Conservation (phyloP, 2,113 vertebrate genomes). For the Uropsilus gracilis region DNA sequence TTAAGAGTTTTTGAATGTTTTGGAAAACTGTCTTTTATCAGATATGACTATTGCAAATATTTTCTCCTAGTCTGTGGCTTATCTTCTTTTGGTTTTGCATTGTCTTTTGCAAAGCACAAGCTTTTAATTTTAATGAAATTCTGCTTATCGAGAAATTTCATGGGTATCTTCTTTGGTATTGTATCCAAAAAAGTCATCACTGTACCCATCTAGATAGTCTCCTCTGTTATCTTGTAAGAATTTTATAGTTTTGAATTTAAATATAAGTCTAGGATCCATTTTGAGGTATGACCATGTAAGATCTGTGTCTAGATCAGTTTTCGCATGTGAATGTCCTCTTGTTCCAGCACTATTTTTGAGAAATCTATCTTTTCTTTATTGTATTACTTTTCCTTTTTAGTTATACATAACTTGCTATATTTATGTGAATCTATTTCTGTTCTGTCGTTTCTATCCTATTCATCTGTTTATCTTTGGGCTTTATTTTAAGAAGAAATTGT, state of each 20-base stretch:
- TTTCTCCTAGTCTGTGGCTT: too few species aligned
- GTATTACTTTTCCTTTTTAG: background rate
- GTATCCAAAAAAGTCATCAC: background rate
- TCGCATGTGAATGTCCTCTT: too few species aligned
- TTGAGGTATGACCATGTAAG: background rate
- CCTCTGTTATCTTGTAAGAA: background rate
- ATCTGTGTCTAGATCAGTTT: constrained; percentile 1
- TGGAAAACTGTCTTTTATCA: too few species aligned
- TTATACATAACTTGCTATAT: constrained; percentile 1
- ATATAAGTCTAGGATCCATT: background rate
- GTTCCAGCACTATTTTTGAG: too few species aligned
- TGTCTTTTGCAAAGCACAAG: too few species aligned
- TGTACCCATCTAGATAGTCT: background rate
- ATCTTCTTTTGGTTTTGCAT: too few species aligned
- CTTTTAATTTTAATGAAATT: too few species aligned
- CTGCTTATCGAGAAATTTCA: background rate
- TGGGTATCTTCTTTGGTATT: constrained; percentile 7
- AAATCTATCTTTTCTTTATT: background rate
- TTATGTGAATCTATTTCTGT: background rate
- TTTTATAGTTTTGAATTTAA: background rate
- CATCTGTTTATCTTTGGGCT: background rate
- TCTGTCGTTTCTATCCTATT: background rate
- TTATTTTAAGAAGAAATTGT: constrained; percentile 16
- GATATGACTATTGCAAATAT: too few species aligned
- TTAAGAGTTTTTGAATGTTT: too few species aligned